Evolutionary conservation across 2,888 invertebrate species (phyloP).

Genomic region (Meliscaeva auricollis): DNA sequence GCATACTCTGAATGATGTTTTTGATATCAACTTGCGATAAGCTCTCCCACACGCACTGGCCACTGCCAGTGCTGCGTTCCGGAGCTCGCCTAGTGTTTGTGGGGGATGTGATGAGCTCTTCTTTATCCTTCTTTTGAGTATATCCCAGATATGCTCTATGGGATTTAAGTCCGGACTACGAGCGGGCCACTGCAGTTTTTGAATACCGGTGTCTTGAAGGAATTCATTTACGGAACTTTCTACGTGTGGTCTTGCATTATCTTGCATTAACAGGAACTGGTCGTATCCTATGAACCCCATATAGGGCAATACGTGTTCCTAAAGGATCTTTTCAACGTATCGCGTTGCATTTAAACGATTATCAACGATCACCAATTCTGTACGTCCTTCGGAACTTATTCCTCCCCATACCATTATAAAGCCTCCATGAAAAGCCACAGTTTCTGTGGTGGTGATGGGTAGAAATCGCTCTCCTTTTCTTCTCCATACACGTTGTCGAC

Average conservation of each 20-base stretch:
- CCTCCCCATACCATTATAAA: neutral
- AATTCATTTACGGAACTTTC: neutral
- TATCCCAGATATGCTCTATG: neutral
- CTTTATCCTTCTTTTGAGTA: neutral
- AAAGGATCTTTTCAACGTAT: neutral
- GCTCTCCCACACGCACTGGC: too few species aligned
- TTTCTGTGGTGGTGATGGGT: neutral
- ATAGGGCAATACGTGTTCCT: too few species aligned
- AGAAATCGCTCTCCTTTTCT: constrained; percentile 7
- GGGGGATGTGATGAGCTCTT: too few species aligned
- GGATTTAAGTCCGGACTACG: neutral
- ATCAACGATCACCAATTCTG: neutral
- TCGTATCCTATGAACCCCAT: neutral
- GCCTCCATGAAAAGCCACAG: neutral
- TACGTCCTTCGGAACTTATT: neutral
- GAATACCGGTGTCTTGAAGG: neutral
- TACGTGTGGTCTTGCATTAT: neutral
- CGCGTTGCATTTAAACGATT: neutral
- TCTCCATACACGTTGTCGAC: constrained; percentile 9
- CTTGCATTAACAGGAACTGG: neutral
- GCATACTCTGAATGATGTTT: too few species aligned
- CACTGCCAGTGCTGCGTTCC: too few species aligned
- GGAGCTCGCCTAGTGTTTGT: too few species aligned
- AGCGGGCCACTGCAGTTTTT: neutral
- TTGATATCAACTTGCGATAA: too few species aligned